Percentiles rank a stretch among this genome's conserved stretches.
Evolutionary conservation across 1,140 invertebrate genomes (phyloP).

Genomic region (Drosophila tristis): DNA sequence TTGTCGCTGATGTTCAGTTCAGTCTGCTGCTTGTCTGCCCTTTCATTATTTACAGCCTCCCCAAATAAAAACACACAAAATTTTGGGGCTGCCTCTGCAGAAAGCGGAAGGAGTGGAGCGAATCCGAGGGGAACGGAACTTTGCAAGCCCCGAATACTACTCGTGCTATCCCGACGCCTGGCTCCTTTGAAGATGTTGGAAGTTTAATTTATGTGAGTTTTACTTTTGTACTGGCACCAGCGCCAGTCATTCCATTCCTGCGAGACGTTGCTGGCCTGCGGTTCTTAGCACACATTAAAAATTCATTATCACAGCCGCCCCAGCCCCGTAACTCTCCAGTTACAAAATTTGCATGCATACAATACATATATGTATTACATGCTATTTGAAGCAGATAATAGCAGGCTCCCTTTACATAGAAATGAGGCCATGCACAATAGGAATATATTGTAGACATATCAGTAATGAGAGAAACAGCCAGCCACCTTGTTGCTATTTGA

Average conservation of each 20-base stretch:
- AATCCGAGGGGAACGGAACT: background rate
- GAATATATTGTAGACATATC: constrained; percentile 5
- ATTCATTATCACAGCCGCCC: constrained; percentile 53
- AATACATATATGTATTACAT: constrained; percentile 1
- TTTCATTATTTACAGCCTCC: constrained; percentile 76
- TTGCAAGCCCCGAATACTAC: background rate
- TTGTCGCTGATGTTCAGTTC: constrained; percentile 50
- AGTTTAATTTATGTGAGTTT: constrained; percentile 62
- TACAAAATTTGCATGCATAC: background rate
- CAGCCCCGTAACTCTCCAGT: constrained; percentile 15
- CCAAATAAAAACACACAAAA: constrained; percentile 18
- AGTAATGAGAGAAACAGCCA: no score
- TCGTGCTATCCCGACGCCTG: constrained; percentile 5
- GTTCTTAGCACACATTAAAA: constrained; percentile 60
- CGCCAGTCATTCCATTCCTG: constrained; percentile 10
- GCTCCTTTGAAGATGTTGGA: constrained; percentile 36
- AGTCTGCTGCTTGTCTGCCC: constrained; percentile 73
- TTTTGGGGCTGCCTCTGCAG: constrained; percentile 19
- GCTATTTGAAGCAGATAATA: constrained; percentile 4
- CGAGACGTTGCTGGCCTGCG: constrained; percentile 19
- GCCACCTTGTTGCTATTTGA: constrained; percentile 11
- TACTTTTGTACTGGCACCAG: constrained; percentile 31
- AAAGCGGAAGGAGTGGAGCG: background rate
- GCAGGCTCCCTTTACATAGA: constrained; percentile 1
- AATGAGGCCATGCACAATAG: background rate